phyloP scores from a whole-genome alignment of 1,140 invertebrate genomes.

The Leucophenga varia region DNA sequence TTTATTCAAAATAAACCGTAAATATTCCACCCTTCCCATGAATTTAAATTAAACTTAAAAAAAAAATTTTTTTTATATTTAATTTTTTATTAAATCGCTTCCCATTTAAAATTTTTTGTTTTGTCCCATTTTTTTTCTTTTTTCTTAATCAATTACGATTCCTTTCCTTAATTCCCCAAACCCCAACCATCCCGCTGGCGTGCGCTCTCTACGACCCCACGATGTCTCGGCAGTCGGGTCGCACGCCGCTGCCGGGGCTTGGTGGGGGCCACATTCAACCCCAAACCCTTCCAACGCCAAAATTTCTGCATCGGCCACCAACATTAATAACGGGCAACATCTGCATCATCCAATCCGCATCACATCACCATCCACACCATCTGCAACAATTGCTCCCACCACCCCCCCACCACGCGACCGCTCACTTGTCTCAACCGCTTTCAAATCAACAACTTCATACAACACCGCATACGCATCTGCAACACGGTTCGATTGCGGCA shows the following conservation, averaged over 20 bases:
- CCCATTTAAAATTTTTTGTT: too few species aligned
- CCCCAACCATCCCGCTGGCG: conserved; percentile 58
- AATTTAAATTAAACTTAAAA: too few species aligned
- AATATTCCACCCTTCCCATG: conserved; percentile 57
- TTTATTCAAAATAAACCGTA: conserved; percentile 54
- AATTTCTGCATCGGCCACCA: conserved; percentile 35
- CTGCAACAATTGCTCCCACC: conserved; percentile 25
- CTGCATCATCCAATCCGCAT: conserved; percentile 44
- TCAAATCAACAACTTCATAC: conserved; percentile 16
- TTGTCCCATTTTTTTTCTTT: too few species aligned
- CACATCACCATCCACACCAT: conserved; percentile 37
- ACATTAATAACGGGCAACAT: conserved; percentile 32
- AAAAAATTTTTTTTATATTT: too few species aligned
- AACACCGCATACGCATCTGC: conserved; percentile 22
- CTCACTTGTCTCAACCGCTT: conserved; percentile 30
- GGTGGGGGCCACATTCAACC: conserved; percentile 57
- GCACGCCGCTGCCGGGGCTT: conserved; percentile 58
- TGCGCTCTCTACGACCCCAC: conserved; percentile 58
- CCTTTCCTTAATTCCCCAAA: too few species aligned
- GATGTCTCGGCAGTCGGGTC: conserved; percentile 58
- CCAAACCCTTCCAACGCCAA: too few species aligned
- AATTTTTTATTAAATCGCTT: too few species aligned
- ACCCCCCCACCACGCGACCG: conserved; percentile 29
- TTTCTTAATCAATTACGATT: too few species aligned
- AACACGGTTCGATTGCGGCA: conserved; percentile 17